Evolutionary conservation across 1,140 invertebrate genomes (phyloP).

Genomic region (Asobara japonica): DNA sequence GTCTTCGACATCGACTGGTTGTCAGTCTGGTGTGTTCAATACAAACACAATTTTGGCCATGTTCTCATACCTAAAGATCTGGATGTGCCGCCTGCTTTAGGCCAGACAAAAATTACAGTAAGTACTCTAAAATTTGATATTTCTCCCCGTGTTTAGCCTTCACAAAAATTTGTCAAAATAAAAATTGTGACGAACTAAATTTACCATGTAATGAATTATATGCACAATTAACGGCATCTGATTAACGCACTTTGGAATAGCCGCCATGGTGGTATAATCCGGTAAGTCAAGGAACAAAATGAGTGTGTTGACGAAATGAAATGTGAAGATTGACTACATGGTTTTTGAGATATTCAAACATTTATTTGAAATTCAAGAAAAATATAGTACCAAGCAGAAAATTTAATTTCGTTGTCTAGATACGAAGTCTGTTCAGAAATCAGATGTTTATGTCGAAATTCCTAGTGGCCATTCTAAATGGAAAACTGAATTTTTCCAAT

Average conservation of each 20-base stretch:
- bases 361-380: no score
- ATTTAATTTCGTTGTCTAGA: no score
- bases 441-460: no score
- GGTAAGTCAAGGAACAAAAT: slow-evolving; percentile 72
- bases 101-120: slow-evolving; percentile 90
- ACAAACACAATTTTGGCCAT: slow-evolving; percentile 90
- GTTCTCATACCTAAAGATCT: slow-evolving; percentile 88
- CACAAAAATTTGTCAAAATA: neutral
- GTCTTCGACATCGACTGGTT: slow-evolving; percentile 94
- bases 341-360: no score
- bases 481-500: slow-evolving; percentile 27
- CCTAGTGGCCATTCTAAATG: no score
- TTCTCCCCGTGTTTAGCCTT: neutral
- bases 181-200: slow-evolving; percentile 37
- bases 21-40: slow-evolving; percentile 88
- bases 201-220: neutral
- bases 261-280: slow-evolving; percentile 90
- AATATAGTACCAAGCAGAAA: no score
- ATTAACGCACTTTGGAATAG: slow-evolving; percentile 62
- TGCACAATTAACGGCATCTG: slow-evolving; percentile 11
- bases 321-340: no score
- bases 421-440: no score
- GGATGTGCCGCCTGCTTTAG: slow-evolving; percentile 88
- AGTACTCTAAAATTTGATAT: slow-evolving; percentile 56
- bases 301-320: no score